These are phyloP conservation scores for Trissolcus basalis DNA, from an alignment of 1,140 invertebrate genomes.

Conservation along the genomic window DNA sequence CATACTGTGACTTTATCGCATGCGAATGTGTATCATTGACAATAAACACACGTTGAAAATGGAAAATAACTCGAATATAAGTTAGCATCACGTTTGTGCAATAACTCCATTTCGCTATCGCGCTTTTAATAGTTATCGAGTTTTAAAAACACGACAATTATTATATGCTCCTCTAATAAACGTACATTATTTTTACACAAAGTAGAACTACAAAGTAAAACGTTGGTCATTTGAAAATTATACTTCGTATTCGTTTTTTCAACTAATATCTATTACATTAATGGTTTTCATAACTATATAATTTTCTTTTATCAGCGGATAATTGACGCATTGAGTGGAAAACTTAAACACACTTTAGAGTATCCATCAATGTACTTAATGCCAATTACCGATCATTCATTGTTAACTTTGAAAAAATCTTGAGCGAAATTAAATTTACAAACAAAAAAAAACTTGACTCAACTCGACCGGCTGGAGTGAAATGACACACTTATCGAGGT, in stretches of 20 bases:
- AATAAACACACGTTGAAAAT: conserved; percentile 55
- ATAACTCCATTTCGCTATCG: conserved; percentile 44
- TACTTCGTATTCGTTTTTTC: too few relatives aligned
- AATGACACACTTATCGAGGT: conserved; percentile 23
- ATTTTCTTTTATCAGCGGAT: too few relatives aligned
- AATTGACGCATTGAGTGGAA: too few relatives aligned
- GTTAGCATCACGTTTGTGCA: conserved; percentile 33
- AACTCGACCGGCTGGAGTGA: conserved; percentile 29
- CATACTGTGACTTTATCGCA: conserved; percentile 43
- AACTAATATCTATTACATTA: too few relatives aligned
- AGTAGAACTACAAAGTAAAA: background rate
- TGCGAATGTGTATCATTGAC: conserved; percentile 52
- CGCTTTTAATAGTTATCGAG: conserved; percentile 52
- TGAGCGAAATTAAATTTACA: background rate
- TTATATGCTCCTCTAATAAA: conserved; percentile 48
- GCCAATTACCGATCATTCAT: background rate
- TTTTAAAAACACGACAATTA: conserved; percentile 27
- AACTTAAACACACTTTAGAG: too few relatives aligned
- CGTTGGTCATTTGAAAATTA: too few relatives aligned
- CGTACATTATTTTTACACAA: conserved; percentile 1
- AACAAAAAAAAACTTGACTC: conserved; percentile 23
- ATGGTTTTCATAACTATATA: too few relatives aligned
- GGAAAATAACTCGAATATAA: conserved; percentile 36
- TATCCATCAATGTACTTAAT: too few relatives aligned
- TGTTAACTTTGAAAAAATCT: background rate